Evolutionary conservation across 2,797 vertebrate genomes (phyloP).

Genomic region (Eidolon dupreanum): DNA sequence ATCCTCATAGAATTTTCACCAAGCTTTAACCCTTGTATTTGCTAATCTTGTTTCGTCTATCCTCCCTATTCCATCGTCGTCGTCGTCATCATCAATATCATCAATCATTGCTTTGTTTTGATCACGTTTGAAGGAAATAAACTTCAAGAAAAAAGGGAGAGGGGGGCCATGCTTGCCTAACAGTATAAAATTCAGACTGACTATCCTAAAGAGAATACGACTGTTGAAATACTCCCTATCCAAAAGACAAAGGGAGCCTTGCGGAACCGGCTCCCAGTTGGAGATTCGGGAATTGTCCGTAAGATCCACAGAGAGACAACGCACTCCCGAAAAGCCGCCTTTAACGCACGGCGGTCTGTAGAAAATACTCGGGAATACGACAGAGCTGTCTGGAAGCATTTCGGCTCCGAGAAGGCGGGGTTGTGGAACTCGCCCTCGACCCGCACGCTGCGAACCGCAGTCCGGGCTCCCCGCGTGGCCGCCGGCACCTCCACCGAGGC

Average conservation of each 20-base stretch:
- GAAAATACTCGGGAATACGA: not conserved
- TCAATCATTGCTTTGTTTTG: not conserved
- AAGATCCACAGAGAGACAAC: not conserved
- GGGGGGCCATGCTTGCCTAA: not conserved
- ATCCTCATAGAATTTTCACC: not conserved
- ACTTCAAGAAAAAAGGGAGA: not conserved
- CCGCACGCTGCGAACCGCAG: fast-evolving
- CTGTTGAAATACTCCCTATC: not conserved
- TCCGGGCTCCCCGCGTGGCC: fast-evolving
- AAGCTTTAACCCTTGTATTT: not conserved
- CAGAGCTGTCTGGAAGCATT: not conserved
- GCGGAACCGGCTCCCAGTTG: not conserved
- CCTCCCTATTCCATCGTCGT: no score
- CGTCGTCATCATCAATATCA: no score
- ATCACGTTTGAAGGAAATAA: not conserved
- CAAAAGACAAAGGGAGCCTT: not conserved
- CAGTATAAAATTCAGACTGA: not conserved
- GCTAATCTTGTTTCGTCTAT: not conserved
- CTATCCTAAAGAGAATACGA: not conserved
- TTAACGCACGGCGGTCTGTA: not conserved
- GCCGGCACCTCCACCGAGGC: fast-evolving
- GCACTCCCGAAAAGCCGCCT: not conserved
- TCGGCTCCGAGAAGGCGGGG: not conserved
- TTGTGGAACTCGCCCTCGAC: fast-evolving
- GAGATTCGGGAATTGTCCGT: not conserved